These are phyloP conservation scores for Myiotriccus ornatus DNA, from an alignment of 2,797 vertebrate genomes.

Conservation along the genomic window DNA sequence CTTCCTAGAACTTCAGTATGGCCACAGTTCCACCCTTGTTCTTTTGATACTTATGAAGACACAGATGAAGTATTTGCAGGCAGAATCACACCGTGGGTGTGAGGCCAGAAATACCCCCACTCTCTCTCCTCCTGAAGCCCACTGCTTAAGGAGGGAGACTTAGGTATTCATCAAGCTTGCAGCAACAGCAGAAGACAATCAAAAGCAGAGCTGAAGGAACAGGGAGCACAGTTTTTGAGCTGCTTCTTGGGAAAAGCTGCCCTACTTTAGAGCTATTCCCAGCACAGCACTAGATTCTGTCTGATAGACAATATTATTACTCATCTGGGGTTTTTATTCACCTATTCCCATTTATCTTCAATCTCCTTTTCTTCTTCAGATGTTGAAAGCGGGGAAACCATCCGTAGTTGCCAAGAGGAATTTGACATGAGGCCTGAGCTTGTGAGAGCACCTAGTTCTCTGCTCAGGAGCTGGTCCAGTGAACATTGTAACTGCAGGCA, in stretches of 20 bases:
- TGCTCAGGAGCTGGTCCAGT: neutral
- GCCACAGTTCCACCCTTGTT: neutral
- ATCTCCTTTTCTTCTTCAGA: neutral
- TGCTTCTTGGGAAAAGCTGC: neutral
- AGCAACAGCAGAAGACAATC: neutral
- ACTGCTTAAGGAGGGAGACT: neutral
- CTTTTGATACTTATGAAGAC: neutral
- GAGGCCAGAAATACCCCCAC: neutral
- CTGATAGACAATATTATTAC: neutral
- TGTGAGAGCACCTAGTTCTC: neutral
- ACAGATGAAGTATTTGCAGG: neutral
- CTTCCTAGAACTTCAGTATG: neutral
- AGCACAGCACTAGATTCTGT: neutral
- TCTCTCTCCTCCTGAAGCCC: neutral
- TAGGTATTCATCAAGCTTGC: neutral
- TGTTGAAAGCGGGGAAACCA: neutral
- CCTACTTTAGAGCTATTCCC: neutral
- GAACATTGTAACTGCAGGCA: neutral
- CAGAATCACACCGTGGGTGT: fast-evolving
- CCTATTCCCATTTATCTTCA: neutral
- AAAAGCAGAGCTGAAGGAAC: neutral
- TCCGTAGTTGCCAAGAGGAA: neutral
- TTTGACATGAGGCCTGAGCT: neutral
- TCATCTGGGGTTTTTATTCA: neutral
- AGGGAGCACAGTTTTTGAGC: neutral